A percentile compares a stretch with the other conserved stretches of the same genome.
These are phyloP conservation scores for Hiodon tergisus DNA, from an alignment of 2,113 vertebrate genomes.

Conservation along the genomic window DNA sequence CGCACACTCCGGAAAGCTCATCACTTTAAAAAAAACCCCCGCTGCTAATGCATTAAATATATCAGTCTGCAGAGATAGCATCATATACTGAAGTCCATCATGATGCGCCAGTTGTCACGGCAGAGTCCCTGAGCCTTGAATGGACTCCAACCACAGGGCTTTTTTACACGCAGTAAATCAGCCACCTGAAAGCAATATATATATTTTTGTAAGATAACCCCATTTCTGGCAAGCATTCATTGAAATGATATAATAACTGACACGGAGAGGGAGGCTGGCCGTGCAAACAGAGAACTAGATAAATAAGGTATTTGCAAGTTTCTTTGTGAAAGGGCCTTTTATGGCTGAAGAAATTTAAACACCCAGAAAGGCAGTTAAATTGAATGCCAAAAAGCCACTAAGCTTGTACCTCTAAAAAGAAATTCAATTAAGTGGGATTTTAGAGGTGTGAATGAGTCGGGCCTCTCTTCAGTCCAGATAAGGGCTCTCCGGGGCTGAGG, in stretches of 20 bases:
- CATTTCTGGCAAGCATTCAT: slow-evolving; percentile 68
- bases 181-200: slow-evolving; percentile 66
- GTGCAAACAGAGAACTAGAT: slow-evolving; percentile 57
- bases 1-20: slow-evolving; percentile 31
- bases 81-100: slow-evolving; percentile 39
- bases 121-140: slow-evolving; percentile 30
- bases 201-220: slow-evolving; percentile 61
- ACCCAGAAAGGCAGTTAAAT: slow-evolving; percentile 79
- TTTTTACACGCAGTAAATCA: slow-evolving; percentile 72
- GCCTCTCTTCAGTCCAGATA: slow-evolving; percentile 91
- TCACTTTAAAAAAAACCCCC: slow-evolving; percentile 34
- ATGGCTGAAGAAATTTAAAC: slow-evolving; percentile 85
- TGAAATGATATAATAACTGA: slow-evolving; percentile 76
- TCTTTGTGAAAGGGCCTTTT: slow-evolving; percentile 80
- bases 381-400: slow-evolving; percentile 92
- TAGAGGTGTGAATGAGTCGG: slow-evolving; percentile 97
- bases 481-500: slow-evolving; percentile 74
- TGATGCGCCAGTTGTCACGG: slow-evolving; percentile 34
- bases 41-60: slow-evolving; percentile 43
- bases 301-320: slow-evolving; percentile 83
- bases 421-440: slow-evolving; percentile 99
- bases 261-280: slow-evolving; percentile 51
- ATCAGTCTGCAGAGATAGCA: slow-evolving; percentile 41
- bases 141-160: slow-evolving; percentile 45
- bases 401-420: slow-evolving; percentile 94